Evolutionary conservation across 2,888 invertebrate genomes (phyloP), one percentile per base, ranked within the genome.

Genomic region (Drosophila fulvimacula): DNA sequence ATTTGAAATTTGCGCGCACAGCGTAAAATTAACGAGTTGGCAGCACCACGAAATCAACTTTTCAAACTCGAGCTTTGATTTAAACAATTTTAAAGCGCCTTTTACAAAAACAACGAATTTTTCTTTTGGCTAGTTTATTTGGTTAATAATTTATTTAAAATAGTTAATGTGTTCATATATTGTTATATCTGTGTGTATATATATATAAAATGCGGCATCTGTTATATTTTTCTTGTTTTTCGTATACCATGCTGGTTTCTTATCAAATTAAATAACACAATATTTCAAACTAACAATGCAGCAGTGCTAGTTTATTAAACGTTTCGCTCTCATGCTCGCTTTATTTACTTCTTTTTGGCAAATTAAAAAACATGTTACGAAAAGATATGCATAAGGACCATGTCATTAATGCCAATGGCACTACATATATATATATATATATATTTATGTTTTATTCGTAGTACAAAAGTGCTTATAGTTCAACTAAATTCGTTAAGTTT

Each of bases 131-230:
- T 82, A 88, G 63, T 83, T 83, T 81, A 86, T 88, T 88, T 83
- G 83, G 76, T 88, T 83, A 82, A 86, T 83, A 83, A 70, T 86
- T 83, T 83, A 76, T 88, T 88, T 79, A 83, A 83, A 83, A 83
- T 86, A 88, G 69, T 69, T 85, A 55, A 51, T 34, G 69, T 74
- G 69, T 81, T 69, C 34, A 65, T 79, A 67, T 73, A 67, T 67
- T 30, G 66, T 55, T 76, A 59, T 75, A 38, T 69, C 38, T 56
- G 51, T 69, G 19, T 75, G 44, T 57, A 32, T 53, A 32, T 80
- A 53, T 79, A 86, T 81, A 75, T 79, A 81, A 86, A 88, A 80
- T 74, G 70, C 75, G 53, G 69, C 78, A 81, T 74, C 68, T 79
- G 56, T 53, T 56, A 49, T 71, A 46, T 46, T 46, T 61, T n/a